Evolutionary conservation across 2,797 vertebrate species (phyloP).

Genomic region (Sciurus carolinensis): DNA sequence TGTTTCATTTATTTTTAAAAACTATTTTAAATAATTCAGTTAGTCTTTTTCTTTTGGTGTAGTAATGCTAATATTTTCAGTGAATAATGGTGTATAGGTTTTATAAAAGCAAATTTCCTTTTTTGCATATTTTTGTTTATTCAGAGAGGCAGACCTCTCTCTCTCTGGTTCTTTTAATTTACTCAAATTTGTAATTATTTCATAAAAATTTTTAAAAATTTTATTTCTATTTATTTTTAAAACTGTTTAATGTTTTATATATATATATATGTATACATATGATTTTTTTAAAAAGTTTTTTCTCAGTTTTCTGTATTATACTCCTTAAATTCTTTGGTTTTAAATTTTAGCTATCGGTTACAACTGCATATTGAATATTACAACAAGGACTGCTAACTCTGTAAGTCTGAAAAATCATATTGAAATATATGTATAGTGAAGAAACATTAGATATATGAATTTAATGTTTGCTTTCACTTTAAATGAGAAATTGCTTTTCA

Average conservation of each 20-base stretch:
- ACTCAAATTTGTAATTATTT: constrained; percentile 45
- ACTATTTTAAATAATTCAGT: constrained; percentile 9
- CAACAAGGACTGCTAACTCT: constrained; percentile 98
- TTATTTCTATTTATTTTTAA: constrained; percentile 63
- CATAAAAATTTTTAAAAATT: constrained; percentile 29
- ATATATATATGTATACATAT: background rate
- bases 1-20: constrained; percentile 57
- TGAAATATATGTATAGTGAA: constrained; percentile 41
- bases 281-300: constrained; percentile 58
- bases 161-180: constrained; percentile 43
- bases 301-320: background rate
- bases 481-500: constrained; percentile 59
- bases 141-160: constrained; percentile 36
- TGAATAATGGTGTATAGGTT: constrained; percentile 25
- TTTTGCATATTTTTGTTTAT: constrained; percentile 36
- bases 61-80: constrained; percentile 33
- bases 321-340: constrained; percentile 74
- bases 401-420: constrained; percentile 91
- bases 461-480: constrained; percentile 67
- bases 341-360: constrained; percentile 95
- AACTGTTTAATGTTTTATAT: constrained; percentile 41
- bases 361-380: constrained; percentile 98
- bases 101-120: constrained; percentile 54
- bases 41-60: constrained; percentile 59
- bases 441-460: constrained; percentile 63